Percentiles rank a stretch among this genome's conserved stretches.
Evolutionary conservation across 2,888 invertebrate genomes (phyloP).

Genomic region (Cordilura impudica): DNA sequence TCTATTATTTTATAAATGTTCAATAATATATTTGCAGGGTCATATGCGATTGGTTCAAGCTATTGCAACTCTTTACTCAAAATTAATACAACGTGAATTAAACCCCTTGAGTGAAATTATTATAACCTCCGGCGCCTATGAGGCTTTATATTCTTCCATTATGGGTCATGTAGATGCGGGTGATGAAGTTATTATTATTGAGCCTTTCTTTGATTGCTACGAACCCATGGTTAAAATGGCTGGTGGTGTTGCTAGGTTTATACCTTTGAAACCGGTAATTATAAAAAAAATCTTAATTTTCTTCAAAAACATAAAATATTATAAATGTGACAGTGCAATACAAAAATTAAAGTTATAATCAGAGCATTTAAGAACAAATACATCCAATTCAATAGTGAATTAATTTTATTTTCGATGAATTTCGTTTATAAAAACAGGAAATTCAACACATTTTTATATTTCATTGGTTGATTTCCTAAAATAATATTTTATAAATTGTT

Average conservation of each 20-base stretch:
- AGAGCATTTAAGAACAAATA: too few species aligned
- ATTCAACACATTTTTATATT: too few species aligned
- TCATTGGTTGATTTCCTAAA: too few species aligned
- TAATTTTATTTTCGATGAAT: too few species aligned
- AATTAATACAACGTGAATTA: slow-evolving; percentile 85
- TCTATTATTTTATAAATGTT: not conserved
- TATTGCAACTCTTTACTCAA: slow-evolving; percentile 90
- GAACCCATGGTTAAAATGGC: slow-evolving; percentile 94
- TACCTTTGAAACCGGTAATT: slow-evolving; percentile 89
- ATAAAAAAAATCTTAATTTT: slow-evolving; percentile 4
- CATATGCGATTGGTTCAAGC: slow-evolving; percentile 93
- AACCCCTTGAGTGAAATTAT: slow-evolving; percentile 92
- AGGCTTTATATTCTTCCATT: slow-evolving; percentile 92
- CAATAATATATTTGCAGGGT: slow-evolving; percentile 81
- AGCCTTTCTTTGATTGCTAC: slow-evolving; percentile 99
- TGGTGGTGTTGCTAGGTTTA: slow-evolving; percentile 91
- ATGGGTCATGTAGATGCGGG: slow-evolving; percentile 91
- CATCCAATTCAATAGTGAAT: too few species aligned
- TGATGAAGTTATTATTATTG: slow-evolving; percentile 97
- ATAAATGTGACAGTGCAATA: too few species aligned
- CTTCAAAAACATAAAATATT: not conserved
- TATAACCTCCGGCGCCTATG: slow-evolving; percentile 95
- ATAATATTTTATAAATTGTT: too few species aligned
- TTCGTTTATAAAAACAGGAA: too few species aligned
- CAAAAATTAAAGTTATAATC: too few species aligned